Conservation (phyloP, 1,140 invertebrate genomes). For the Dendroctonus valens region DNA sequence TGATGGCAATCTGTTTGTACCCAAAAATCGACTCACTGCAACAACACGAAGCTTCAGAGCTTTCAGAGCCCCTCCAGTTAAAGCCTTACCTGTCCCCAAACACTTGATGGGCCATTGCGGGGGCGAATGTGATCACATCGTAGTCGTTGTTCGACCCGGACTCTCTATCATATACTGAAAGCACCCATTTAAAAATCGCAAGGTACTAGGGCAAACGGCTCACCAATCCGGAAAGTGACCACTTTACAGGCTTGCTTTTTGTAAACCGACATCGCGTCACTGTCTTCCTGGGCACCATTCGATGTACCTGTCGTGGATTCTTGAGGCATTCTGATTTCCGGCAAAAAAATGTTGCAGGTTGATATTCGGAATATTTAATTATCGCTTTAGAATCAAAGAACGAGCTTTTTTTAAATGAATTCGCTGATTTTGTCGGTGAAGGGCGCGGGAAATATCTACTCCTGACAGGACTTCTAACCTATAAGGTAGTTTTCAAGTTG, state of each 20-base stretch:
- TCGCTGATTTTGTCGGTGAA: too few species aligned
- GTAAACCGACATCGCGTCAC: constrained; percentile 32
- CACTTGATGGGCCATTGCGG: constrained; percentile 91
- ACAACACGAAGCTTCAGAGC: constrained; percentile 15
- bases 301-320: constrained; percentile 12
- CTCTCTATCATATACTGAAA: constrained; percentile 36
- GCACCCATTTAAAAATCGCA: neutral
- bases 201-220: neutral
- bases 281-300: constrained; percentile 15
- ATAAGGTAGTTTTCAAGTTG: too few species aligned
- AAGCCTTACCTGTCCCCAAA: constrained; percentile 71
- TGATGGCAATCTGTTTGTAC: constrained; percentile 78
- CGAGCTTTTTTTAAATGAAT: too few species aligned
- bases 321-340: constrained; percentile 24
- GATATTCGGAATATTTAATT: too few species aligned
- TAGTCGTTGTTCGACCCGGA: constrained; percentile 15
- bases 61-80: neutral
- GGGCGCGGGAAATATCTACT: too few species aligned
- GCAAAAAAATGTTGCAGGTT: constrained; percentile 9
- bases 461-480: too few species aligned
- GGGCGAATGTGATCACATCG: constrained; percentile 59
- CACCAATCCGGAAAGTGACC: constrained; percentile 33
- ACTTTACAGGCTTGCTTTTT: constrained; percentile 35
- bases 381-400: too few species aligned
- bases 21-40: constrained; percentile 87